Evolutionary conservation across 2,797 vertebrate genomes (phyloP).

Genomic region (Merluccius polli): DNA sequence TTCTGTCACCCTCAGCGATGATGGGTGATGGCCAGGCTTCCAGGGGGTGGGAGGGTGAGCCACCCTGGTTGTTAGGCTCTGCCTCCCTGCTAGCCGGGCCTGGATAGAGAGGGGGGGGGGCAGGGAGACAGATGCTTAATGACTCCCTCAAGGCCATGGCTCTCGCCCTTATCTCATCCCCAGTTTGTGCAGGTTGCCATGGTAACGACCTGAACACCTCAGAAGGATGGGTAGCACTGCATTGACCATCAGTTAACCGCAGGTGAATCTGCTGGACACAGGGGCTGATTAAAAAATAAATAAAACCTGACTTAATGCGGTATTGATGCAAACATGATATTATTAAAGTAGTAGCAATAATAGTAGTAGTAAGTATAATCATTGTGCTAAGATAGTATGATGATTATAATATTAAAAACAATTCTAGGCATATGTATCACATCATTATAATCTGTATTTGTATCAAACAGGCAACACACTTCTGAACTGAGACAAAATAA

Average conservation of each 20-base stretch:
- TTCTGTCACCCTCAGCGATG: constrained; percentile 36
- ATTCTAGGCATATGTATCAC: not conserved
- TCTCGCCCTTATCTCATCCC: constrained; percentile 75
- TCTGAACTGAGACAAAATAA: not conserved
- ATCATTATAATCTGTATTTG: not conserved
- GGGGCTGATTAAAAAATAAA: constrained; percentile 44
- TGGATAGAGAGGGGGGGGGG: constrained; percentile 40
- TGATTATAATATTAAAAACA: too few relatives aligned
- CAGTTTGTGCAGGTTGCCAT: constrained; percentile 75
- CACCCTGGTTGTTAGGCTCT: constrained; percentile 73
- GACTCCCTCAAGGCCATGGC: constrained; percentile 74
- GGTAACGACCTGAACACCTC: constrained; percentile 72
- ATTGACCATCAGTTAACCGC: constrained; percentile 56
- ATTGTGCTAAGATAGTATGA: too few relatives aligned
- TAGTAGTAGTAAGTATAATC: not conserved
- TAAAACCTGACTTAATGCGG: constrained; percentile 20
- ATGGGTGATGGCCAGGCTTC: constrained; percentile 51
- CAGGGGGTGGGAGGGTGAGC: constrained; percentile 44
- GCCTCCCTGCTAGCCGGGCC: constrained; percentile 53
- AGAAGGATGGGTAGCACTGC: constrained; percentile 63
- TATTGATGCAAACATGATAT: not conserved
- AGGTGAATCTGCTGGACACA: constrained; percentile 52
- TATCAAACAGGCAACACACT: not conserved
- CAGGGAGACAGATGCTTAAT: constrained; percentile 78
- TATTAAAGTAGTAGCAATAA: not conserved